Base-by-base conservation (phyloP, 2,888 invertebrate species). In the Parnassius smintheus region DNA sequence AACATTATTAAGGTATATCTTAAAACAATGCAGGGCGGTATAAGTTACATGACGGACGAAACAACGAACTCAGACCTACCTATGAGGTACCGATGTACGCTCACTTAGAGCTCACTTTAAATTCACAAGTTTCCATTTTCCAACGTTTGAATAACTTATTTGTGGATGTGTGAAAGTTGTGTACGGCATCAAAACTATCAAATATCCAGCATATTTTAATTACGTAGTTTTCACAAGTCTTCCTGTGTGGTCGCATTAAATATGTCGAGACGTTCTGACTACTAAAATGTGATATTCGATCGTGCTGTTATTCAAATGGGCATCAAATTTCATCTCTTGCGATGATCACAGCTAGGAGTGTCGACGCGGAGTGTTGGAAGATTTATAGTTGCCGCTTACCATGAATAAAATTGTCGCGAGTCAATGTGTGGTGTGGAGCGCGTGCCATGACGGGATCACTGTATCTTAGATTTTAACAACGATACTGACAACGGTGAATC, bases 401-500 rank as follows among this genome's bases (percentile, higher is more conserved):
- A 80, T 81, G 80, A 80, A 83, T 82, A 79, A 81, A 72, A 72
- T 70, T 80, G 70, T 71, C 67, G 65, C 77, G 73, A 75, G 72
- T 77, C 75, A 76, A 76, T 77, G 79, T 81, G 80, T 75, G 77
- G 74, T 72, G 72, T 71, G 75, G 75, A 81, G 81, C 86, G 82
- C 86, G 86, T 83, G 86, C 84, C 74, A 73, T 70, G 73, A 69
- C 75, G 77, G 72, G 75, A 86, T 85, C 85, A 70, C 73, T 76
- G 75, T 80, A 85, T 86, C 83, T 77, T 64, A 83, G 87, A 88
- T 87, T 79, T 73, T 75, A 77, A 77, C 77, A 74, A 67, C 76
- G 88, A 88, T 90, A 87, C 75, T 75, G 74, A 74, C 74, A 75
- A 82, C 80, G 78, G 83, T 84, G 87, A 88, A 91, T 91, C 88